phyloP scores from a whole-genome alignment of 2,113 vertebrate species.

The Ophthalmolycus amberensis region DNA sequence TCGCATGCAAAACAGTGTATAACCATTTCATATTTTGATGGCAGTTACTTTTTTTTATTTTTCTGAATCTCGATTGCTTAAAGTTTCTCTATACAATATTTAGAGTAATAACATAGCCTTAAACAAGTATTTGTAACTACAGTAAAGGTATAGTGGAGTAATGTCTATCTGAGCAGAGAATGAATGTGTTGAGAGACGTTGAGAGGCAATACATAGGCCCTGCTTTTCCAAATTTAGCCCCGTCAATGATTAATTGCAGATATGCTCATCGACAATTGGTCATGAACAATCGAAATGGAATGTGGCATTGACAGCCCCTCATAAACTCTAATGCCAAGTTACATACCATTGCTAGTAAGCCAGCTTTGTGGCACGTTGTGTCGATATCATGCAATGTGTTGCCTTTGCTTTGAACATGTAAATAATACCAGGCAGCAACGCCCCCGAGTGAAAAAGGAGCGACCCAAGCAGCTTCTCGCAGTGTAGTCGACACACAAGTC shows the following conservation, averaged over 20 bases:
- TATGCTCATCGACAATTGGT: not conserved
- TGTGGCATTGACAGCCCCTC: not conserved
- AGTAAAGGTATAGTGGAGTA: not conserved
- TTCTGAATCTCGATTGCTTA: not conserved
- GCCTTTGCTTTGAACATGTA: conserved; percentile 13
- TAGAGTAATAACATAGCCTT: not conserved
- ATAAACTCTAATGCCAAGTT: not conserved
- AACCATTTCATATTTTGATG: not conserved
- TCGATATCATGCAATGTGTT: not conserved
- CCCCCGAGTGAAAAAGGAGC: not conserved
- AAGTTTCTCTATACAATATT: not conserved
- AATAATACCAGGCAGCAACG: conserved; percentile 18
- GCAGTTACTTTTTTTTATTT: not conserved
- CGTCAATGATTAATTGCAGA: not conserved
- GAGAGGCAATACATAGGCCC: not conserved
- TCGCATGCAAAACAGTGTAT: not conserved
- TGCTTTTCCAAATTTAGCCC: not conserved
- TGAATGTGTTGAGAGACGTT: not conserved
- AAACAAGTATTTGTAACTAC: not conserved
- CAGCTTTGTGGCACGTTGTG: not conserved
- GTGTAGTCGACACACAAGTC: conserved; percentile 8
- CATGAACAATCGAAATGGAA: not conserved
- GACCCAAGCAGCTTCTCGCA: conserved; percentile 24
- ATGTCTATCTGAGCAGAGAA: not conserved
- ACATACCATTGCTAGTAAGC: not conserved